Evolutionary conservation across 2,113 vertebrate species (phyloP), one percentile per base, ranked within the genome.

Genomic region (Fulmarus glacialis): DNA sequence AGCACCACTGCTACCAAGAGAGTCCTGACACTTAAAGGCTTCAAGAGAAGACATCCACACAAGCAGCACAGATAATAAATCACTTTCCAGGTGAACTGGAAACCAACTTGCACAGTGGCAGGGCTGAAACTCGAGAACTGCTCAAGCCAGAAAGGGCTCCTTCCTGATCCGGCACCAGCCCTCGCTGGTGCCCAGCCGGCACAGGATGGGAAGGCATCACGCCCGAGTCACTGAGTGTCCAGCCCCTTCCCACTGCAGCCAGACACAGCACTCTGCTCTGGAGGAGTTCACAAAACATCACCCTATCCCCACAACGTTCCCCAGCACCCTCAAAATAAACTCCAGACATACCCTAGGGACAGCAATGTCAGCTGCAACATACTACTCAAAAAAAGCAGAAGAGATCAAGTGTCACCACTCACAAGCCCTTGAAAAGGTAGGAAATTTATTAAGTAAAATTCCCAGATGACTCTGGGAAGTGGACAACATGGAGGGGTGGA

Each of bases 161-260:
- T 15, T 80, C 58, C 50, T 4, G 18, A n/a, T 11, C 56, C 3
- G 2, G 58, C 21, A 64, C 30, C 22, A 12, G 19, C 24, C 43
- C 59, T 50, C 2, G 4, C 24, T 64, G 58, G 40, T 11, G 40
- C 40, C 40, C 40, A 40, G 40, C 40, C 4, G 1, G 53, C 45
- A 8, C 12, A 17, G 40, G 63, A n/a, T 3, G 24, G 55, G 40
- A 62, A 34, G 23, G 38, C 45, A 16, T 40, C 55, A 2, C 13
- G 10, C 24, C 17, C 1, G 1, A 26, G 16, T 9, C 22, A 2
- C 21, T 1, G 3, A 40, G 40, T 5, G 12, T 7, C 45, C 2
- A 0, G 29, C 40, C 55, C 19, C 38, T 52, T 59, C 29, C 60
- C 16, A 4, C 24, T 12, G 47, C 40, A 29, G 34, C 11, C 87